Conservation (phyloP, 2,797 vertebrate species). For the Chrosomus eos region DNA sequence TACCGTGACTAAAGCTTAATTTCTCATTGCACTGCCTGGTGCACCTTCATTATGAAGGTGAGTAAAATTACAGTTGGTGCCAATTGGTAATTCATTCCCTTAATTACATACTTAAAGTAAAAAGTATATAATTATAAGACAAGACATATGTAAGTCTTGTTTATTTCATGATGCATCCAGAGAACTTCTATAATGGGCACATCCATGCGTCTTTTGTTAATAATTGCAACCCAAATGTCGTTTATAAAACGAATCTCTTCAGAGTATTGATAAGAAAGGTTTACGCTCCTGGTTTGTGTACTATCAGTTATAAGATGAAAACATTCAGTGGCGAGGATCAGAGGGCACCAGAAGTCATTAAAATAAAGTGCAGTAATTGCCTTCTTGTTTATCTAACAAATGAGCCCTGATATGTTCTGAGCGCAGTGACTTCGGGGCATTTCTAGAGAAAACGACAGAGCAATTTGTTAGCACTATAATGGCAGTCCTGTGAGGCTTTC, state of each 20-base stretch:
- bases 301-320: not conserved
- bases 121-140: not conserved
- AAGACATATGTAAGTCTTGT: not conserved
- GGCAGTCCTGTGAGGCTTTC: conserved; percentile 15
- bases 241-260: not conserved
- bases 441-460: conserved; percentile 15
- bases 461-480: conserved; percentile 28
- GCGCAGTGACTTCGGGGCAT: not conserved
- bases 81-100: not conserved
- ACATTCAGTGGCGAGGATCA: conserved; percentile 3
- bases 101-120: not conserved
- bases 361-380: conserved; percentile 35
- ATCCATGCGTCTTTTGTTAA: not conserved
- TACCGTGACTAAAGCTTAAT: conserved; percentile 3
- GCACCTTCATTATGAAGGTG: not conserved
- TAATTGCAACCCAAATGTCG: not conserved
- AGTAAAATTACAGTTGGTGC: not conserved
- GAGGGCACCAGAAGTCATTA: conserved; percentile 31
- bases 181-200: not conserved
- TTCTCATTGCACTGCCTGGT: not conserved
- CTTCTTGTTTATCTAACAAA: conserved; percentile 42
- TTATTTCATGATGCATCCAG: not conserved
- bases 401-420: conserved; percentile 19
- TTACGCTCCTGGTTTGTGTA: not conserved
- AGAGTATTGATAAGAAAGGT: not conserved